Evolutionary conservation across 2,888 invertebrate species (phyloP).

Genomic region (Germaria angustata): DNA sequence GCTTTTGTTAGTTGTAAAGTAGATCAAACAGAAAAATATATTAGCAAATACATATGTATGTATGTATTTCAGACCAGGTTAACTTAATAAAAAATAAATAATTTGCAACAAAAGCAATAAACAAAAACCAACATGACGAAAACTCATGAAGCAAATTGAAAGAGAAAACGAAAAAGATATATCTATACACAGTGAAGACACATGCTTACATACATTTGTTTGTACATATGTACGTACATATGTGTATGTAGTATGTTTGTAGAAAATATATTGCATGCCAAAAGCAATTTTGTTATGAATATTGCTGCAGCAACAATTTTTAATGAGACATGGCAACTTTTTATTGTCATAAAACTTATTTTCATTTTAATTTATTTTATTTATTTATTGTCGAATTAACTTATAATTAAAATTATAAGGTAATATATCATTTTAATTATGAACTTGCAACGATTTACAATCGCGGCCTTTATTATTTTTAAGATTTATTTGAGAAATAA

Average conservation of each 20-base stretch:
- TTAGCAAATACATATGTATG: background rate
- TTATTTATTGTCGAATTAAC: no score
- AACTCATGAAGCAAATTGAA: slow-evolving; percentile 16
- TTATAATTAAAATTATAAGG: no score
- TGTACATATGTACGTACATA: no score
- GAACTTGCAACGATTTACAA: slow-evolving; percentile 13
- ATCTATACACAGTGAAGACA: background rate
- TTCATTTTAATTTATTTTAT: no score
- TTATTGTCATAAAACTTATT: slow-evolving; percentile 22
- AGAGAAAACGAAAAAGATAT: background rate
- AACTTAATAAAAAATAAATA: no score
- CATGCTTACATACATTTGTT: background rate
- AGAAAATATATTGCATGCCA: slow-evolving; percentile 35
- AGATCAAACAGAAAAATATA: background rate
- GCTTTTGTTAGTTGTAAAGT: background rate
- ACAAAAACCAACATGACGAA: slow-evolving; percentile 4
- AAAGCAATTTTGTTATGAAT: slow-evolving; percentile 25
- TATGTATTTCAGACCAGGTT: no score
- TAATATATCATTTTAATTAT: slow-evolving; percentile 31
- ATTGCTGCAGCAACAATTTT: slow-evolving; percentile 18
- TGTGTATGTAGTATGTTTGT: background rate
- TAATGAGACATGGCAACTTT: slow-evolving; percentile 7
- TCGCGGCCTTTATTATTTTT: background rate
- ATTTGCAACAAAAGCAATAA: slow-evolving; percentile 6
- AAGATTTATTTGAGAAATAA: no score